Conservation (phyloP, 2,797 vertebrate species). For the Pipistrellus pipistrellus region DNA sequence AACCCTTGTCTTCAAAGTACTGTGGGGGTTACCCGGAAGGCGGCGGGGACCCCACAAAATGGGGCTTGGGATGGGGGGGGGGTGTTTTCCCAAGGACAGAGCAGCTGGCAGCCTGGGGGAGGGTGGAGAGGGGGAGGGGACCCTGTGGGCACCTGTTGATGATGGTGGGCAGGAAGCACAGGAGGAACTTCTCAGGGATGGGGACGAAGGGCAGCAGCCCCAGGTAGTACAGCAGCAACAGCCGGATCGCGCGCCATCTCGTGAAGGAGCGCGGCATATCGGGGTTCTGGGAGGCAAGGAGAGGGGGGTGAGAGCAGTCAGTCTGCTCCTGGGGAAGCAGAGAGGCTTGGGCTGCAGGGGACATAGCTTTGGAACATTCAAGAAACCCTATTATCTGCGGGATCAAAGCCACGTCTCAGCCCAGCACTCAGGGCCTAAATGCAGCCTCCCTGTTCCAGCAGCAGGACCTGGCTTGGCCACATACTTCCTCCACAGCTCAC, state of each 20-base stretch:
- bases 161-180: constrained; percentile 85
- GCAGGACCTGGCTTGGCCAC: neutral
- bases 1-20: neutral
- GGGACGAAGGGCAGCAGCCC: constrained; percentile 85
- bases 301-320: neutral
- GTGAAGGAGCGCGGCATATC: constrained; percentile 85
- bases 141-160: constrained; percentile 83
- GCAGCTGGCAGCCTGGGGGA: neutral
- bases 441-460: no score
- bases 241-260: neutral
- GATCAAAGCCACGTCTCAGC: neutral
- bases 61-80: no score
- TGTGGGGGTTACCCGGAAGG: neutral
- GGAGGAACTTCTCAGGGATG: constrained; percentile 79
- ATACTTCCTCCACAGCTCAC: neutral
- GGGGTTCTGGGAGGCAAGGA: constrained; percentile 77
- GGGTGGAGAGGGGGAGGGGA: neutral
- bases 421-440: neutral
- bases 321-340: neutral
- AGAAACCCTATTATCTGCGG: neutral
- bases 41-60: neutral
- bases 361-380: neutral
- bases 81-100: neutral
- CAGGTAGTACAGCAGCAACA: constrained; percentile 83
- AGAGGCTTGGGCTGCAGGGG: neutral